Percentiles rank a stretch among this genome's conserved stretches.
Conservation (phyloP, 1,140 invertebrate species). For the Pinna nobilis region DNA sequence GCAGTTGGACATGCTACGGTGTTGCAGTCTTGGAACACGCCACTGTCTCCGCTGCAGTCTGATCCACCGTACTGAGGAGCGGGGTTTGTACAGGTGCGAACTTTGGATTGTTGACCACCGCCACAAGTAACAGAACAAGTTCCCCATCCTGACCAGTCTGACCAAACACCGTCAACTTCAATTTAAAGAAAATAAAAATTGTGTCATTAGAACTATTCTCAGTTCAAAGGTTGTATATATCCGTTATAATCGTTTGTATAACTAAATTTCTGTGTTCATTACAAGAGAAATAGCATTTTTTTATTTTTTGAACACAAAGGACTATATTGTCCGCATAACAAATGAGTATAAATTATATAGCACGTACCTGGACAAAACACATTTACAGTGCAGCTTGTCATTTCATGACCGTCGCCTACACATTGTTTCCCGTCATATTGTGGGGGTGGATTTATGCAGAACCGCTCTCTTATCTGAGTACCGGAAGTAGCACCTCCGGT, state of each 20-base stretch:
- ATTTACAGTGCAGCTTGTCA: no score
- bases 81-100: not conserved
- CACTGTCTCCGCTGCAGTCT: not conserved
- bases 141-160: not conserved
- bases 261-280: not conserved
- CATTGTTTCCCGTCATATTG: no score
- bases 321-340: not conserved
- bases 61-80: not conserved
- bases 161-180: conserved; percentile 7
- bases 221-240: not conserved
- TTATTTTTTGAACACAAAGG: not conserved
- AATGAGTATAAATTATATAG: no score
- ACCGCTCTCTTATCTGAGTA: no score
- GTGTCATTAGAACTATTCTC: not conserved
- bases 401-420: no score
- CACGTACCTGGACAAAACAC: no score
- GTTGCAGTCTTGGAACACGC: not conserved
- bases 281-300: no score
- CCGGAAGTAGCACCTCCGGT: no score
- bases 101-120: not conserved
- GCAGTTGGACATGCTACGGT: not conserved
- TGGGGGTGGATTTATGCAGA: no score
- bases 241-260: not conserved
- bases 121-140: not conserved
- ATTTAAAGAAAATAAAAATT: not conserved